Conservation (phyloP, 1,140 invertebrate species). For the Heliconius hermathena region DNA sequence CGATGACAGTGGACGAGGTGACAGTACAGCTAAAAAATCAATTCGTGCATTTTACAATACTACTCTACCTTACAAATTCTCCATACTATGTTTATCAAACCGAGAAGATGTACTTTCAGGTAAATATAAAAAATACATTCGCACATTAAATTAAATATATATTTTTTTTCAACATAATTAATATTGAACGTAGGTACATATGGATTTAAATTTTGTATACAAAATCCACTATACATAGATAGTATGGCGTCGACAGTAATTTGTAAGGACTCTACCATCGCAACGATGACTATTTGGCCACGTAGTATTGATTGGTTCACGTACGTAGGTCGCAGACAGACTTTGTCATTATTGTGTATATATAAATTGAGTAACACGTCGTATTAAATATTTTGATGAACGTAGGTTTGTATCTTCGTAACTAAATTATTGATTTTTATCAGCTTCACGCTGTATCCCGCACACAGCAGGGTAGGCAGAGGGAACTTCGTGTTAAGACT, state of each 20-base stretch:
- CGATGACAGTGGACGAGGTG: no score
- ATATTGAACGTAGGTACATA: not conserved
- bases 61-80: no score
- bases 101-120: no score
- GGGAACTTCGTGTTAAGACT: no score
- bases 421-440: not conserved
- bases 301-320: slow-evolving; percentile 41
- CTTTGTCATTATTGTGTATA: slow-evolving; percentile 34
- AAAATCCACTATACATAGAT: not conserved
- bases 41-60: no score
- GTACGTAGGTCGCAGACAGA: slow-evolving; percentile 10
- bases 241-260: slow-evolving; percentile 31
- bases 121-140: no score
- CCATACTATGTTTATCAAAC: no score
- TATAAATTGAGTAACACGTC: slow-evolving; percentile 15
- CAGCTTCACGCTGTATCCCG: no score
- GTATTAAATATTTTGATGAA: not conserved
- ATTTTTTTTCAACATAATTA: not conserved
- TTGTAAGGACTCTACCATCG: slow-evolving; percentile 17
- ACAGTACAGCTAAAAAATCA: no score
- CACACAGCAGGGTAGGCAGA: no score
- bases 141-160: no score
- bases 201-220: not conserved
- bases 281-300: slow-evolving; percentile 39
- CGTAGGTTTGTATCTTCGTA: not conserved